phyloP scores from a whole-genome alignment of 92 coral and sea anemone species.

The Blastomussa wellsi region DNA sequence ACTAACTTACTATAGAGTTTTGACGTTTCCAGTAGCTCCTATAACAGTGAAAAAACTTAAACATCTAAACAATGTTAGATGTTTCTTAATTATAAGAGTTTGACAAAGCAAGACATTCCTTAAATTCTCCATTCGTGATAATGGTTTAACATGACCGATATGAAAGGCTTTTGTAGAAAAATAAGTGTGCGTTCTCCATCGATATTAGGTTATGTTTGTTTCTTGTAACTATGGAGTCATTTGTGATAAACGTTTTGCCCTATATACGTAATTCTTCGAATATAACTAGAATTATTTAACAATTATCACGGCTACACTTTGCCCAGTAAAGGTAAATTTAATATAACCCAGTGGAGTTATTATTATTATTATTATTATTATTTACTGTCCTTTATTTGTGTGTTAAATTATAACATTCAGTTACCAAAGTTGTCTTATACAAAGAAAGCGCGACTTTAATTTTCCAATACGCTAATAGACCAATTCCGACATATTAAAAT shows the following conservation, averaged over 20 bases:
- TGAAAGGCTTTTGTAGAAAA: not conserved
- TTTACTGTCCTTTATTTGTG: not conserved
- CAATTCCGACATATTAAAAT: too few relatives aligned
- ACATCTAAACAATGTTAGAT: not conserved
- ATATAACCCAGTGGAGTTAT: not conserved
- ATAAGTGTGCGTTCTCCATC: not conserved
- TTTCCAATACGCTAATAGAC: not conserved
- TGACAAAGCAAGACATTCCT: not conserved
- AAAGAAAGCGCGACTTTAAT: not conserved
- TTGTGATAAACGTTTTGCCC: not conserved
- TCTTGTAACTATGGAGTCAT: slow-evolving; percentile 2
- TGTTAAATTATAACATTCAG: not conserved
- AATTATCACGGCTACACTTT: too few relatives aligned
- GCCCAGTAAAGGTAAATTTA: too few relatives aligned
- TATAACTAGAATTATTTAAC: not conserved
- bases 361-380: too few relatives aligned
- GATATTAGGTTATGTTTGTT: slow-evolving; percentile 14
- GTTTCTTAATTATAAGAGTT: not conserved
- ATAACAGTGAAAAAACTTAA: not conserved
- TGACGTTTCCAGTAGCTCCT: not conserved
- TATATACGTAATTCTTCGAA: not conserved
- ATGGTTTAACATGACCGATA: not conserved
- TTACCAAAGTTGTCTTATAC: not conserved
- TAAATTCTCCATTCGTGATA: not conserved
- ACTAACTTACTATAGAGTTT: not conserved